Base-by-base conservation (phyloP, 2,888 invertebrate genomes). In the Pandemis cinnamomeana region DNA sequence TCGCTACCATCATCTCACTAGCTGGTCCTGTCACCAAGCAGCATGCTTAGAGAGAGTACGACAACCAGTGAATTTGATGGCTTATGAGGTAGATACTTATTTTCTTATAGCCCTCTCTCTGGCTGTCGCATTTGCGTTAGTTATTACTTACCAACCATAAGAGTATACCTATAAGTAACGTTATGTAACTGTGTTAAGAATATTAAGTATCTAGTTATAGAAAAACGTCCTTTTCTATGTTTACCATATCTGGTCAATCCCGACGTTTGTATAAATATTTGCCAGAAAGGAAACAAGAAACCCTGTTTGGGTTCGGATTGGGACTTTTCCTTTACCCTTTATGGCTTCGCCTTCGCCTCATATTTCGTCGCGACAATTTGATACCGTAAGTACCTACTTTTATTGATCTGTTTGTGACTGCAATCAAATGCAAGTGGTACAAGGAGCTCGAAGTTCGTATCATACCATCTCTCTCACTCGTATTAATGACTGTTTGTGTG, bases 261-360 rank as follows among this genome's bases (percentile, higher is more conserved):
- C 72, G 51, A 66, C 73, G 60, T 69, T 64, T 41, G 73, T 42
- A 70, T 71, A 74, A 74, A 74, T 71, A 74, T 74, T 74, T 71
- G 74, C 55, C 36, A 67, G 46, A 55, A 61, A 53, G 61, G 61
- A 74, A 67, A 74, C 66, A 70, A 41, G 70, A 60, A 58, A 44
- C 74, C 64, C 53, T 67, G 67, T 74, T 74, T 74, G 67, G 66
- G 61, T 74, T 67, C 55, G 61, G 66, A 67, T 74, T 71, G 67
- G 61, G 70, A 71, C 46, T 74, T 74, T 70, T 62, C 71, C 70
- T 71, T 60, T 71, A 71, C 67, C 67, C 73, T 70, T 69, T 73
- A 70, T 53, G 74, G 71, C 67, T 74, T 74, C 72, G 64, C 41
- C 61, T 71, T 74, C 72, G 64, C 41, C 61, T 71, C 66, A 74